Conservation (phyloP, 2,888 invertebrate genomes). For the Orthonychiurus folsomi region DNA sequence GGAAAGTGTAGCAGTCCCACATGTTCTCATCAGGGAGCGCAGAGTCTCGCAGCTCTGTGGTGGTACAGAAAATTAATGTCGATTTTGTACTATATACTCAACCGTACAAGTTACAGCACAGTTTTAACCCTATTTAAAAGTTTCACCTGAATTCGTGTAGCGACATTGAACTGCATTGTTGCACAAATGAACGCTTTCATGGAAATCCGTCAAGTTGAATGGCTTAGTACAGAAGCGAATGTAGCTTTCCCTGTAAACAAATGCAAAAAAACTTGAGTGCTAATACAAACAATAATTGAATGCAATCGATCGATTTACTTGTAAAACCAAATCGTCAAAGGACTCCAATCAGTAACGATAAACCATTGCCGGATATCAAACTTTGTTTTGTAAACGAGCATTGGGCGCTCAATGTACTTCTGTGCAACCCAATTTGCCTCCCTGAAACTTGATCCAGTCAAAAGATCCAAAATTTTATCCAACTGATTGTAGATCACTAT, state of each 20-base stretch:
- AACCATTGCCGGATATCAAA: constrained; percentile 96
- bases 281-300: constrained; percentile 2
- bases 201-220: constrained; percentile 75
- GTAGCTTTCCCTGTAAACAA: constrained; percentile 65
- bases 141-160: constrained; percentile 51
- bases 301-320: constrained; percentile 55
- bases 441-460: constrained; percentile 56
- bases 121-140: too few relatives aligned
- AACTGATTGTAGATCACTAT: constrained; percentile 77
- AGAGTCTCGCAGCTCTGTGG: constrained; percentile 46
- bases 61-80: too few relatives aligned
- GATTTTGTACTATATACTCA: too few relatives aligned
- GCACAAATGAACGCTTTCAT: constrained; percentile 85
- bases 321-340: constrained; percentile 86
- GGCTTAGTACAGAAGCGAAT: constrained; percentile 83
- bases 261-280: constrained; percentile 2
- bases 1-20: constrained; percentile 71
- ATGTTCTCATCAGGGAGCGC: constrained; percentile 67
- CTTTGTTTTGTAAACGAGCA: constrained; percentile 80
- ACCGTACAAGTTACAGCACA: too few relatives aligned
- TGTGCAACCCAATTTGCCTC: constrained; percentile 74
- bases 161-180: constrained; percentile 89
- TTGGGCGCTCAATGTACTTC: constrained; percentile 86
- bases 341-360: constrained; percentile 79
- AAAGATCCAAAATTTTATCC: constrained; percentile 67